Evolutionary conservation across 2,113 vertebrate genomes (phyloP).

Genomic region (Desmodus rotundus): DNA sequence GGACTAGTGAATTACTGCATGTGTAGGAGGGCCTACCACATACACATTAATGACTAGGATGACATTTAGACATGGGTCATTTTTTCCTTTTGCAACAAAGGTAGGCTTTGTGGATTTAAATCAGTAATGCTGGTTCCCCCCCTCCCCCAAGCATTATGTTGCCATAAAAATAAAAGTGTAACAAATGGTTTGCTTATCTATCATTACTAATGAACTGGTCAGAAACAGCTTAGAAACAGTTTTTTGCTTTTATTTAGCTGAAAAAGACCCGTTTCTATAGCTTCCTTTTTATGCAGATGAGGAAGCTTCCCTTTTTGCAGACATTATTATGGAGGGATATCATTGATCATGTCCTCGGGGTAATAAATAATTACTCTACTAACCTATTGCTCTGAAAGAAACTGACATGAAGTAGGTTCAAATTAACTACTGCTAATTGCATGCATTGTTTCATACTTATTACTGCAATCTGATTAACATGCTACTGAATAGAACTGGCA

Average conservation of each 20-base stretch:
- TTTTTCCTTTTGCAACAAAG: conserved; percentile 53
- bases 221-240: conserved; percentile 44
- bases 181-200: conserved; percentile 58
- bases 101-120: conserved; percentile 45
- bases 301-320: conserved; percentile 54
- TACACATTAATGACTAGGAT: conserved; percentile 34
- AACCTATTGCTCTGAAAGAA: conserved; percentile 74
- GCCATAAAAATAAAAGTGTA: conserved; percentile 55
- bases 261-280: conserved; percentile 43
- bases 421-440: conserved; percentile 75
- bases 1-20: conserved; percentile 27
- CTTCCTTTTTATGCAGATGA: conserved; percentile 66
- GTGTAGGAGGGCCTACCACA: neutral
- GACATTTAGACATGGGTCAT: conserved; percentile 62
- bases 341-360: conserved; percentile 75
- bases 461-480: conserved; percentile 69
- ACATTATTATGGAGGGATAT: conserved; percentile 65
- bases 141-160: neutral
- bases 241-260: conserved; percentile 61
- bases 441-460: conserved; percentile 72
- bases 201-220: conserved; percentile 31
- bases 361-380: conserved; percentile 77
- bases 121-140: neutral
- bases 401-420: conserved; percentile 75
- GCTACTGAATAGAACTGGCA: conserved; percentile 55